Conservation (phyloP, 1,140 invertebrate genomes). For the Drosophila kurseongensis region DNA sequence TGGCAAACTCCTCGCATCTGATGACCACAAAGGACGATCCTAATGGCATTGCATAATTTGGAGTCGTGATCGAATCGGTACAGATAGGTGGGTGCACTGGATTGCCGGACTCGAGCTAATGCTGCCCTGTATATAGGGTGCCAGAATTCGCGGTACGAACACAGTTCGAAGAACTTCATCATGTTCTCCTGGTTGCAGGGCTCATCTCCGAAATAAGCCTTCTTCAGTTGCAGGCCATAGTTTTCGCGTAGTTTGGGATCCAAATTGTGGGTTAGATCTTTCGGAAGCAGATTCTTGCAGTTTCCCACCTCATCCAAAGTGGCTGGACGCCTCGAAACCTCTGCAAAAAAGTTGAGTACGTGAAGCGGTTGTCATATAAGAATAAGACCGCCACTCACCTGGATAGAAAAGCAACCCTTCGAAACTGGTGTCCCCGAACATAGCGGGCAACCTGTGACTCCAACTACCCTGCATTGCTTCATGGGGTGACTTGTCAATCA, state of each 20-base stretch:
- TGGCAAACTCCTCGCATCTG: slow-evolving; percentile 86
- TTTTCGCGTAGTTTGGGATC: slow-evolving; percentile 58
- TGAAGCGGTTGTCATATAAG: no score
- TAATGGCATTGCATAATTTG: slow-evolving; percentile 67
- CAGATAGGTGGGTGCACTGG: slow-evolving; percentile 82
- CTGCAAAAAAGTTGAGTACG: slow-evolving; percentile 15
- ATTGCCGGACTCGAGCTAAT: slow-evolving; percentile 59
- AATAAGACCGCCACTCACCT: slow-evolving; percentile 37
- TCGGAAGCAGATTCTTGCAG: slow-evolving; percentile 67
- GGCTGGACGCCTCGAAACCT: slow-evolving; percentile 69
- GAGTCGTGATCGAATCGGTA: slow-evolving; percentile 85
- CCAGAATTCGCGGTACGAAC: slow-evolving; percentile 84
- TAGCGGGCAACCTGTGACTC: slow-evolving; percentile 84
- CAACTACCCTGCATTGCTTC: slow-evolving; percentile 63
- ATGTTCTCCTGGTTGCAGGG: slow-evolving; percentile 63
- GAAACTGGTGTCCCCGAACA: slow-evolving; percentile 84
- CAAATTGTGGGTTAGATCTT: slow-evolving; percentile 52
- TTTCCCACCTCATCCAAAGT: slow-evolving; percentile 72
- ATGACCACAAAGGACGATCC: slow-evolving; percentile 71
- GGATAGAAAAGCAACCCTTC: slow-evolving; percentile 80
- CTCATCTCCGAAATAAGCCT: slow-evolving; percentile 68
- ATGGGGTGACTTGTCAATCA: slow-evolving; percentile 49
- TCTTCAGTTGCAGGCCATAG: slow-evolving; percentile 62
- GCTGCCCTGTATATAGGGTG: slow-evolving; percentile 83
- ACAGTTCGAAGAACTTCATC: slow-evolving; percentile 75